Evolutionary conservation across 2,888 invertebrate genomes (phyloP).

Genomic region (Protophormia terraenovae): DNA sequence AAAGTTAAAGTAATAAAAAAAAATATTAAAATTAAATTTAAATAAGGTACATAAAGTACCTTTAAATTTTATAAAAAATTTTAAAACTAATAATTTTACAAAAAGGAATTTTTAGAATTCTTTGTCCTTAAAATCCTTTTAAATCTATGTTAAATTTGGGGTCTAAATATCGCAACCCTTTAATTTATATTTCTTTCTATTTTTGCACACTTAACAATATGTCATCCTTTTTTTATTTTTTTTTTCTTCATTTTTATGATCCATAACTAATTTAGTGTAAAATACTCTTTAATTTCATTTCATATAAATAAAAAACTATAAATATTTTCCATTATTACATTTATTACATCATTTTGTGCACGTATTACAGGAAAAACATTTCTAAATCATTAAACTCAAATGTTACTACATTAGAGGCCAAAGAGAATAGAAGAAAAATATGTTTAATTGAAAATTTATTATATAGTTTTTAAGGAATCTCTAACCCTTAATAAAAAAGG

Average conservation of each 20-base stretch:
- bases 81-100: no score
- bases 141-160: no score
- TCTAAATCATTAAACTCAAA: conserved; percentile 50
- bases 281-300: conserved; percentile 42
- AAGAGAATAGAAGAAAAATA: not conserved
- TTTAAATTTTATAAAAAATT: no score
- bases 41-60: no score
- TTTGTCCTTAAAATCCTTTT: no score
- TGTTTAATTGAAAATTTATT: conserved; percentile 42
- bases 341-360: not conserved
- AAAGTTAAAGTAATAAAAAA: no score
- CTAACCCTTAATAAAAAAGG: not conserved
- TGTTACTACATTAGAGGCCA: not conserved
- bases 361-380: not conserved
- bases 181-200: not conserved
- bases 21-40: no score
- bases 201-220: not conserved
- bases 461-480: not conserved
- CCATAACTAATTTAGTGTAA: conserved; percentile 48
- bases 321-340: not conserved
- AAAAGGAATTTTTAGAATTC: no score
- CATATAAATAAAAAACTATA: conserved; percentile 3
- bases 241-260: not conserved
- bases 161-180: no score
- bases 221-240: not conserved